Conservation (phyloP, 2,888 invertebrate species). For the Epicampocera succincta region DNA sequence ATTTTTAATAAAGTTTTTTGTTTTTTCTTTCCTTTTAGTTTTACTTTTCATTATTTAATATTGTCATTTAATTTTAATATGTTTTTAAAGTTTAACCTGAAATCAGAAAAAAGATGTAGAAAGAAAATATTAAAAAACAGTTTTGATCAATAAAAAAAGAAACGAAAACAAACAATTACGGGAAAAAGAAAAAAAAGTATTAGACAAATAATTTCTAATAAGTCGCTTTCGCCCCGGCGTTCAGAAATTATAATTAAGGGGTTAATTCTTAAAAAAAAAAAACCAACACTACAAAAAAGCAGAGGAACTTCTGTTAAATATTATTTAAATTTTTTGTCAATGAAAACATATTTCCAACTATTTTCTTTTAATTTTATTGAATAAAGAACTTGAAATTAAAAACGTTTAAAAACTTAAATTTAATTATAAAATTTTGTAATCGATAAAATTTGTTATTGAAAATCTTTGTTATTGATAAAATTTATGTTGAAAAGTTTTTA, state of each 20-base stretch:
- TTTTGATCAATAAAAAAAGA: slow-evolving; percentile 6
- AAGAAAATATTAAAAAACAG: slow-evolving; percentile 37
- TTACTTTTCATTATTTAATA: slow-evolving; percentile 51
- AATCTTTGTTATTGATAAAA: background rate
- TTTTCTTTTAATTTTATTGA: background rate
- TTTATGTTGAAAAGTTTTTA: too few species aligned
- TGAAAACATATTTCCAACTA: background rate
- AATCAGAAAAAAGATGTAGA: slow-evolving; percentile 50
- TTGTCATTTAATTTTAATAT: slow-evolving; percentile 65
- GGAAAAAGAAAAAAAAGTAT: too few species aligned
- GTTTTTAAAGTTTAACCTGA: slow-evolving; percentile 61
- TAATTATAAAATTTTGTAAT: too few species aligned
- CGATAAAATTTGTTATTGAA: background rate
- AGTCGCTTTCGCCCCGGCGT: too few species aligned
- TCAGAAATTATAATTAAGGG: too few species aligned
- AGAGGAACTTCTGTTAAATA: slow-evolving; percentile 56
- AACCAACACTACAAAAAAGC: slow-evolving; percentile 20
- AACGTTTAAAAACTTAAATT: too few species aligned
- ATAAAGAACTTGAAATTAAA: slow-evolving; percentile 29
- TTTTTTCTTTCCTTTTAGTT: slow-evolving; percentile 19
- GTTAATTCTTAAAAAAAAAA: background rate
- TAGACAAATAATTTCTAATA: background rate
- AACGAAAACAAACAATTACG: slow-evolving; percentile 12
- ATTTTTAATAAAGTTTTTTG: slow-evolving; percentile 38
- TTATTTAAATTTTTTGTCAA: background rate